phyloP scores from a whole-genome alignment of 2,797 vertebrate species.

The Vultur gryphus region DNA sequence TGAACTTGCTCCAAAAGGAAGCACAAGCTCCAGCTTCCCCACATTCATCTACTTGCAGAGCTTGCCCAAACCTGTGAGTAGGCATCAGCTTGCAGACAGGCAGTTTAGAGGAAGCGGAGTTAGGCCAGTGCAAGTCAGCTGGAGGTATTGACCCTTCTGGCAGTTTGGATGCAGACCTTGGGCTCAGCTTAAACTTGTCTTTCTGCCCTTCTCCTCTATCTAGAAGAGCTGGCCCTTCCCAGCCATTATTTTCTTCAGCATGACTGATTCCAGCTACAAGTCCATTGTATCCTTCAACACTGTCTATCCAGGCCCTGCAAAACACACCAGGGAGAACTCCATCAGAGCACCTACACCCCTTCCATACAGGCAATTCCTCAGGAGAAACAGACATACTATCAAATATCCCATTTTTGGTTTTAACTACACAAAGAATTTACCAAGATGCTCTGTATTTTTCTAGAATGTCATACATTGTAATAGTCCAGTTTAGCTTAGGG shows the following conservation, averaged over 20 bases:
- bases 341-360: neutral
- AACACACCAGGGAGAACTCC: neutral
- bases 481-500: neutral
- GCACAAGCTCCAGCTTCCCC: slow-evolving; percentile 20
- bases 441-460: neutral
- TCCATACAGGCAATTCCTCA: neutral
- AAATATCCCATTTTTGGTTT: neutral
- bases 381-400: neutral
- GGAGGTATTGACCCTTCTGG: slow-evolving; percentile 30
- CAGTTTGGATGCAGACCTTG: slow-evolving; percentile 50
- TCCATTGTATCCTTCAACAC: neutral
- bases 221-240: neutral
- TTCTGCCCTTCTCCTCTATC: neutral
- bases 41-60: neutral
- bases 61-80: slow-evolving; percentile 49
- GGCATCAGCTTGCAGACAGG: neutral
- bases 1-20: slow-evolving; percentile 47
- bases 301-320: neutral
- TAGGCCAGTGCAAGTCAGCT: slow-evolving; percentile 28
- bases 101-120: neutral
- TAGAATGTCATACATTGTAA: neutral
- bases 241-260: neutral
- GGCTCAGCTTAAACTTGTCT: slow-evolving; percentile 19
- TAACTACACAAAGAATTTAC: neutral
- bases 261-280: neutral